phyloP scores from a whole-genome alignment of 2,888 invertebrate species.

The Rhagonycha lutea region DNA sequence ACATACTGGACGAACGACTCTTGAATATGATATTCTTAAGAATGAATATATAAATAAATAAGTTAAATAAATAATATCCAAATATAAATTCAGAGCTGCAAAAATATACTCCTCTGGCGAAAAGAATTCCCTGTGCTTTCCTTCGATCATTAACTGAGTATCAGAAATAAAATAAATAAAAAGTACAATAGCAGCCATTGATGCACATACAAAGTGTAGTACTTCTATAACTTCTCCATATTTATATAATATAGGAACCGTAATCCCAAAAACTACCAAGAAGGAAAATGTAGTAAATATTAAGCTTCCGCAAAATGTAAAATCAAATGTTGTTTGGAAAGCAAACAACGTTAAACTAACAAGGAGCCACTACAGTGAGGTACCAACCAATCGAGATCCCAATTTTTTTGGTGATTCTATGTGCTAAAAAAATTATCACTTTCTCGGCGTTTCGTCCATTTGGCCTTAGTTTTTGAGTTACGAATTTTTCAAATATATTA shows the following conservation, averaged over 20 bases:
- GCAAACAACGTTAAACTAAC: conserved; percentile 1
- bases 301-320: not conserved
- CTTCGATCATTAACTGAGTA: conserved; percentile 92
- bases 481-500: no score
- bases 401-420: no score
- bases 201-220: conserved; percentile 84
- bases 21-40: no score
- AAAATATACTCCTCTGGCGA: conserved; percentile 95
- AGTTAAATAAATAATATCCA: conserved; percentile 89
- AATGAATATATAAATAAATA: no score
- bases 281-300: not conserved
- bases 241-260: not conserved
- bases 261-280: not conserved
- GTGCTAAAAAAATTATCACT: no score
- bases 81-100: conserved; percentile 86
- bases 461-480: no score
- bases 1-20: no score
- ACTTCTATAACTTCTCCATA: no score
- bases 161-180: conserved; percentile 89
- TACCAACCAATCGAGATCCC: no score
- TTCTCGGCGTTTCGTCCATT: no score
- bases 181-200: conserved; percentile 85
- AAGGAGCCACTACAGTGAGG: no score
- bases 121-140: conserved; percentile 87
- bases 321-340: conserved; percentile 9